Percentiles rank a stretch among this genome's conserved stretches.
phyloP scores from a whole-genome alignment of 2,797 vertebrate species.

The Aulostomus chinensis region DNA sequence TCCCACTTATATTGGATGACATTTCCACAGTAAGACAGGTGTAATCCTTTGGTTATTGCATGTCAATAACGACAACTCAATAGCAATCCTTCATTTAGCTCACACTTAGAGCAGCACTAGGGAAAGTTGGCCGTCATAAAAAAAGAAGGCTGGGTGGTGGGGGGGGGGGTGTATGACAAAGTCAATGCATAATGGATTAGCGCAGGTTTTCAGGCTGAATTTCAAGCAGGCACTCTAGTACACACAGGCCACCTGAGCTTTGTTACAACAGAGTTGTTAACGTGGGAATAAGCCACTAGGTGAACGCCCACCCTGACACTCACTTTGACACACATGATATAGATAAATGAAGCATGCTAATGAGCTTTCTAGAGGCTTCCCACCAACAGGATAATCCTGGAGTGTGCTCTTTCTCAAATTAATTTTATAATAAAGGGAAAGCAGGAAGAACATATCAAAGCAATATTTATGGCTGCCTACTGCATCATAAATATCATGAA shows the following conservation, averaged over 20 bases:
- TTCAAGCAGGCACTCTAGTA: conserved; percentile 56
- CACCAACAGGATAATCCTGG: conserved; percentile 54
- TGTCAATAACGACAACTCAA: conserved; percentile 69
- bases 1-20: conserved; percentile 55
- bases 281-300: conserved; percentile 65
- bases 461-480: conserved; percentile 13
- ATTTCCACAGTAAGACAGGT: conserved; percentile 61
- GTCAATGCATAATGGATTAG: conserved; percentile 76
- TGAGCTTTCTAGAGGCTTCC: conserved; percentile 60
- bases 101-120: conserved; percentile 46
- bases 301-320: conserved; percentile 65
- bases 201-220: conserved; percentile 60
- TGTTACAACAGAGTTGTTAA: conserved; percentile 67
- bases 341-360: conserved; percentile 78
- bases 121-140: conserved; percentile 64
- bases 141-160: too few species aligned
- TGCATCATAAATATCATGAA: conserved; percentile 21
- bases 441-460: conserved; percentile 22
- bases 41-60: conserved; percentile 68
- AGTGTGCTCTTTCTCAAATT: conserved; percentile 33
- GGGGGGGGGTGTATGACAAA: conserved; percentile 53
- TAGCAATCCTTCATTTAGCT: conserved; percentile 66
- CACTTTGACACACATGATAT: conserved; percentile 66
- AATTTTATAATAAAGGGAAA: conserved; percentile 34
- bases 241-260: conserved; percentile 61